Base-by-base conservation (phyloP, 1,140 invertebrate genomes). In the Oncopeltus fasciatus region DNA sequence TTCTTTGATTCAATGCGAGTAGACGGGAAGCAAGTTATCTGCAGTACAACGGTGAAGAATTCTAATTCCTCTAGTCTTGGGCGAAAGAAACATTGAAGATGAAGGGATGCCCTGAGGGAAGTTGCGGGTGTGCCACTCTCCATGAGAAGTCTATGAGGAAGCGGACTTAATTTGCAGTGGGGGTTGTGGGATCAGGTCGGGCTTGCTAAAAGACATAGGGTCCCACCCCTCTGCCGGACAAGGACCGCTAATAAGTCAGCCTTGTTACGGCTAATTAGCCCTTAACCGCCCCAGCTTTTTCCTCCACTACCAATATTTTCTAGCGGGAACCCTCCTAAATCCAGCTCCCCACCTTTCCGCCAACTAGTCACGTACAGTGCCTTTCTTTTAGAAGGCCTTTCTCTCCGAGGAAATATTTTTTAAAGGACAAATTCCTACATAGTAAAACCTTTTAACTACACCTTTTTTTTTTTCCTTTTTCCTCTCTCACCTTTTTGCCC, bases 221-320 rank as follows among this genome's bases (percentile, higher is more conserved):
- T 24, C 21, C 18, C 24, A 21, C 24, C 47, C 47, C 18, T 1
- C 47, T 1, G 9, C n/a, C n/a, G 49, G 49, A 53, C 49, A 53
- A 53, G 49, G 24, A 14, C 49, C 49, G 9, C 20, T 24, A 26
- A 26, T 53, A 53, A 53, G 49, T 53, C 49, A 53, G 24, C 49
- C 49, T 53, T 53, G 49, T 53, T 53, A 53, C 49, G 49, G 49
- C 49, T 53, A 53, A 53, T 53, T 53, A 53, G 49, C 18, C 21
- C 49, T 53, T 53, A 53, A 53, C 49, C 49, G 26, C 49, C 49
- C 49, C 21, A 24, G 20, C 26, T 53, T 53, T 53, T 53, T 24
- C 49, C 47, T 20, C 49, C 21, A 53, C 49, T 53, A 53, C 49
- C 49, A 53, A 53, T 53, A 53, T 53, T 53, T 53, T 53, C 49